Evolutionary conservation across 1,140 invertebrate genomes (phyloP), one percentile per base, ranked within the genome.

Genomic region (Sycobia sp.): DNA sequence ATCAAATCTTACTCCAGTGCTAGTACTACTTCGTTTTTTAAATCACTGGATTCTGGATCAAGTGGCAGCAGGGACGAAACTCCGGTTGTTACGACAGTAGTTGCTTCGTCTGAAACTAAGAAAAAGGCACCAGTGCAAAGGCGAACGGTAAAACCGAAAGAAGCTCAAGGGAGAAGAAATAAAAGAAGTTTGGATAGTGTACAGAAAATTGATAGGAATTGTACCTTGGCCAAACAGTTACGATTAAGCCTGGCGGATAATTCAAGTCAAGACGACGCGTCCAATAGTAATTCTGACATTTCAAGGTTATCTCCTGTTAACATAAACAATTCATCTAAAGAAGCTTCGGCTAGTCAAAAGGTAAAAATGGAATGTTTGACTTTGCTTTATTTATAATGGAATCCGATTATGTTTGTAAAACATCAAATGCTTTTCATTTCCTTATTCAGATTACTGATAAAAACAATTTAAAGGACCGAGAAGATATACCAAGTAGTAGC

Each of bases 51-150:
- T 16, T 78, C 79, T 2, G 47, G 38, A 0, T 79, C 78, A 0
- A 76, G 75, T 50, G 76, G 76, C 1, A 81, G 79, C 27, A 69
- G 79, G 5, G 80, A 79, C 25, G 71, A 71, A 9, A 82, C 79
- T 59, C 80, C 80, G 0, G 58, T 76, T 0, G 67, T 67, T 1
- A 36, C 23, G 16, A 10, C 44, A 34, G 72, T 5, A 74, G 73
- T 27, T 23, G 49, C 8, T 74, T 39, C 75, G 76, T 9, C 71
- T 18, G 62, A 64, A n/a, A 27, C 49, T 3, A 73, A 78, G 43
- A 81, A 74, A 67, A 74, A 67, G 27, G 25, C 60, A 1, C 49
- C 70, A 18, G 34, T 66, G 1, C 78, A 80, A 22, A 71, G 78
- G 7, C 70, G 39, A 74, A 73, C 51, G 59, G 60, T 55, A 8